Evolutionary conservation across 2,888 invertebrate species (phyloP).

Genomic region (Spilosoma lubricipeda): DNA sequence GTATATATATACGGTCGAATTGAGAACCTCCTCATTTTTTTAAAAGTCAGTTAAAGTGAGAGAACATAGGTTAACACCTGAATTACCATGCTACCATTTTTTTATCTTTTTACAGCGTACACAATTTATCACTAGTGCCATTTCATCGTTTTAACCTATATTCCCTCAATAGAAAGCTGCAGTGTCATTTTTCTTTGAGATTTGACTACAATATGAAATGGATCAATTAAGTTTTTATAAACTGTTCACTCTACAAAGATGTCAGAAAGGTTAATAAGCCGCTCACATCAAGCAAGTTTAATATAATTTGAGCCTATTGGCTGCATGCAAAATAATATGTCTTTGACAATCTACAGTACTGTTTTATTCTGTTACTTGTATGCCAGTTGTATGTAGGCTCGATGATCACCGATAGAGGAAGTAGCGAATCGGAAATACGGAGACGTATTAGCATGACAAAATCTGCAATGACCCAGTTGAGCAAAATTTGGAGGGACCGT

Average conservation of each 20-base stretch:
- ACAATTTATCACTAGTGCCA: constrained; percentile 24
- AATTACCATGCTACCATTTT: not conserved
- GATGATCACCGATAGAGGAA: no score
- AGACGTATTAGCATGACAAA: no score
- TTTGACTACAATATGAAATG: constrained; percentile 38
- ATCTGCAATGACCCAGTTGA: no score
- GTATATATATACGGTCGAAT: no score
- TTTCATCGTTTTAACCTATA: constrained; percentile 55
- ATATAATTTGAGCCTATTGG: constrained; percentile 24
- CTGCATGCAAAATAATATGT: constrained; percentile 25
- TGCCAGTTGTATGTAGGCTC: no score
- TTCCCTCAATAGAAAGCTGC: constrained; percentile 43
- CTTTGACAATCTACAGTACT: constrained; percentile 17
- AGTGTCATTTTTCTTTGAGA: constrained; percentile 49
- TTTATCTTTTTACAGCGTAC: not conserved
- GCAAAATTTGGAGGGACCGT: no score
- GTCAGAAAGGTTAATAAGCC: constrained; percentile 50
- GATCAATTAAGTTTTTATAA: constrained; percentile 35
- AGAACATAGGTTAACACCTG: no score
- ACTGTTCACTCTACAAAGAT: constrained; percentile 31
- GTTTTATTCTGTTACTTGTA: no score
- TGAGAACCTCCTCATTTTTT: no score
- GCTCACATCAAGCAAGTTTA: constrained; percentile 37
- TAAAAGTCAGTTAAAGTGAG: no score
- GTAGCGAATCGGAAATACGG: no score